Evolutionary conservation across 2,113 vertebrate species (phyloP), one percentile per base, ranked within the genome.

Genomic region (Brienomyrus longianalis): DNA sequence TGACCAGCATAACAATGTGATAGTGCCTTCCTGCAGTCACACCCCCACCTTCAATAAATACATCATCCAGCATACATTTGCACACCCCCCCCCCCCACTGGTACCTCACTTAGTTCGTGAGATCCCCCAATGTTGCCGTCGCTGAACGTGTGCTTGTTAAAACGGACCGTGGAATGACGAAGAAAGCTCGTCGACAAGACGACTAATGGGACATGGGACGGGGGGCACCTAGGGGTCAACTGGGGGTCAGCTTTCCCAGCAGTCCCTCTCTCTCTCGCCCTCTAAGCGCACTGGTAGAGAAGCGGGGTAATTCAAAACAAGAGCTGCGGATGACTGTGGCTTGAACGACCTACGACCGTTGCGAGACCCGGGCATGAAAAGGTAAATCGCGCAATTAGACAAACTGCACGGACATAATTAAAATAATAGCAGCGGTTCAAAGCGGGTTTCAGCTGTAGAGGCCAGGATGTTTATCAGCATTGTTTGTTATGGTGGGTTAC

Each of bases 381-480:
- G 6, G 5, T 43, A 80, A 80, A 80, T 80, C 74, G 1, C 0
- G 17, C 74, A 80, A 80, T 80, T 43, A 80, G 74, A 43, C 74
- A 80, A 80, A 43, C 39, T 80, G 74, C 17, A 80, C 74, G 74
- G 74, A 80, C 74, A 43, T 80, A 80, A 80, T 80, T 80, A 80
- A 43, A 80, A 43, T 80, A 80, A 80, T 80, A 80, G 74, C 74
- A 27, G 35, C 35, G 6, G 74, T 17, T 43, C 11, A 43, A 80
- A 19, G 74, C 35, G 4, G 2, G 31, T 39, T 19, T 80, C 35
- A 80, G 1, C 4, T 80, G 74, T 19, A 80, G 70, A 5, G 35
- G 15, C 1, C 70, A 39, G 21, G 70, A 77, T 39, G 27, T 39
- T 39, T 39, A 39, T 39, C 70, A 39, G 70, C 31, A 39, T 77